Evolutionary conservation across 2,797 vertebrate genomes (phyloP).

Genomic region (Acropternis orthonyx): DNA sequence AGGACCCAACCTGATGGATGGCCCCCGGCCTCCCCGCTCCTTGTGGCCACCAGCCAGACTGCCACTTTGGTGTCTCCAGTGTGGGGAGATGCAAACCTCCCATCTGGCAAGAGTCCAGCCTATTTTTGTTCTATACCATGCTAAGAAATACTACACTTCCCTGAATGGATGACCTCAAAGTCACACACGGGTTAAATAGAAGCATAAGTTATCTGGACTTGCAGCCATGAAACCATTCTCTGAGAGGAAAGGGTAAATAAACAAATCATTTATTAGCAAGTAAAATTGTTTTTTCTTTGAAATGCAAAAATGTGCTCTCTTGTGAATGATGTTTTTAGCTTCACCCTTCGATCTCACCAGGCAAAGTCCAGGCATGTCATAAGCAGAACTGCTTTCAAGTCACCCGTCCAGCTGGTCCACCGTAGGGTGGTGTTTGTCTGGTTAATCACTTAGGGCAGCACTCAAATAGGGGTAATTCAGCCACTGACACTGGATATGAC

Average conservation of each 20-base stretch:
- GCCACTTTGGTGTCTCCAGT: conserved; percentile 31
- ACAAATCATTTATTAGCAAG: conserved; percentile 73
- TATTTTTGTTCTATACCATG: neutral
- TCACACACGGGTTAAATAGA: conserved; percentile 35
- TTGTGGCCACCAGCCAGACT: neutral
- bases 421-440: neutral
- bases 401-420: neutral
- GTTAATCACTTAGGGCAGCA: neutral
- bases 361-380: neutral
- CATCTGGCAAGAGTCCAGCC: conserved; percentile 14
- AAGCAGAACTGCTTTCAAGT: conserved; percentile 29
- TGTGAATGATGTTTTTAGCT: conserved; percentile 42
- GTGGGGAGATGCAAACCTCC: neutral
- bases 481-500: neutral
- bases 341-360: conserved; percentile 18
- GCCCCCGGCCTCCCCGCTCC: neutral
- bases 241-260: conserved; percentile 73
- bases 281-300: conserved; percentile 71
- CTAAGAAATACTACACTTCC: conserved; percentile 25
- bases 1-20: conserved; percentile 37
- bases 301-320: conserved; percentile 66
- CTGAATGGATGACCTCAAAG: conserved; percentile 9
- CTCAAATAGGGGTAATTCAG: neutral
- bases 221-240: conserved; percentile 42
- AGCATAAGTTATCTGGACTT: conserved; percentile 58